Conservation (phyloP, 2,797 vertebrate species). For the Poecile montanus region DNA sequence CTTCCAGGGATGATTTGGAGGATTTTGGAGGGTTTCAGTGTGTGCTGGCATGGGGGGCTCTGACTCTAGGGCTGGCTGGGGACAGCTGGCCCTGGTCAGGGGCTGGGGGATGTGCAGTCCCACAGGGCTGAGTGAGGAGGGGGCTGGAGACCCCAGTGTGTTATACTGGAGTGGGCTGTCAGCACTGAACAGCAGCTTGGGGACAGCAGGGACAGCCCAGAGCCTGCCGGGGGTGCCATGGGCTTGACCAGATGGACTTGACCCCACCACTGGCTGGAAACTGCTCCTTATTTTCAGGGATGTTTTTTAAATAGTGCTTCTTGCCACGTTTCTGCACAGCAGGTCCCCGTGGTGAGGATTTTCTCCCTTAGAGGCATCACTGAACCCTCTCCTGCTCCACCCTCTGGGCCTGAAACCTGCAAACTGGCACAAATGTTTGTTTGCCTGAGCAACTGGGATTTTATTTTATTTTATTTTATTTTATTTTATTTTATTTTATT, state of each 20-base stretch:
- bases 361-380: not conserved
- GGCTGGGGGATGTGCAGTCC: not conserved
- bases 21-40: not conserved
- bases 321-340: not conserved
- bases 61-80: not conserved
- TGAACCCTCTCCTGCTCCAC: not conserved
- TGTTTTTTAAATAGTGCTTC: not conserved
- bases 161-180: not conserved
- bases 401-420: not conserved
- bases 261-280: not conserved
- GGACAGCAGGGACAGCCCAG: not conserved
- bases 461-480: too few species aligned
- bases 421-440: not conserved
- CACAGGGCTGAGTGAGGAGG: not conserved
- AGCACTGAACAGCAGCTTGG: not conserved
- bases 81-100: not conserved
- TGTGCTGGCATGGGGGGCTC: not conserved
- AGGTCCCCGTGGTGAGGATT: not conserved
- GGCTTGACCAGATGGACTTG: fast-evolving
- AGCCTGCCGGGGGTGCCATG: not conserved
- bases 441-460: not conserved
- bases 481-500: too few species aligned
- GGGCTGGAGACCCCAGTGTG: not conserved
- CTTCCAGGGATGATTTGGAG: not conserved
- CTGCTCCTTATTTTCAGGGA: not conserved